Percentiles rank a stretch among this genome's conserved stretches.
Evolutionary conservation across 2,888 invertebrate genomes (phyloP).

Genomic region (Eupsilia transversa): DNA sequence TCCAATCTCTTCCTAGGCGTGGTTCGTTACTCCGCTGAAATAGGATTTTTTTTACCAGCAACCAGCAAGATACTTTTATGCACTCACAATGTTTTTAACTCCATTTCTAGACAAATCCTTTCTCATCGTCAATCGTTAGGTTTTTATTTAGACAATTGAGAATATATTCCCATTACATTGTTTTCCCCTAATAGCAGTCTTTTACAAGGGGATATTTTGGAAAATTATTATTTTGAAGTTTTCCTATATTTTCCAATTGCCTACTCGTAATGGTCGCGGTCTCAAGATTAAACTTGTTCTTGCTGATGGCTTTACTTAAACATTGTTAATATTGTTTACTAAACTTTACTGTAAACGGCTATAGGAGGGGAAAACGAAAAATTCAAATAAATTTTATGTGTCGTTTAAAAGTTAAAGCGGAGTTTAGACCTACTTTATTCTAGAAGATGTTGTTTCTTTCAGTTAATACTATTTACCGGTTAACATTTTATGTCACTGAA

Average conservation of each 20-base stretch:
- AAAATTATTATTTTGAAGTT: background rate
- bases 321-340: constrained; percentile 42
- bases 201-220: background rate
- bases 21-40: constrained; percentile 1
- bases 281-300: background rate
- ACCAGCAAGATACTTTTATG: background rate
- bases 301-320: constrained; percentile 11
- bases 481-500: background rate
- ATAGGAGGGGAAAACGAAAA: constrained; percentile 28
- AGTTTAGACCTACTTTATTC: constrained; percentile 3
- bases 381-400: constrained; percentile 33
- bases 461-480: background rate
- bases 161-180: background rate
- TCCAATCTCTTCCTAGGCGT: constrained; percentile 23
- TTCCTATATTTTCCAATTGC: constrained; percentile 15
- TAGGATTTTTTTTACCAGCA: background rate
- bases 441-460: background rate
- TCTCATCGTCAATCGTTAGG: background rate
- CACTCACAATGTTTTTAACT: background rate
- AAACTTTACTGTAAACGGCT: constrained; percentile 32
- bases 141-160: background rate
- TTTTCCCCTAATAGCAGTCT: background rate
- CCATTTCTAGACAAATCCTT: background rate
- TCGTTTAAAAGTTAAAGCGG: constrained; percentile 41
- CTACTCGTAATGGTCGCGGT: background rate